phyloP scores from a whole-genome alignment of 2,797 vertebrate species.

The Falco concolor region DNA sequence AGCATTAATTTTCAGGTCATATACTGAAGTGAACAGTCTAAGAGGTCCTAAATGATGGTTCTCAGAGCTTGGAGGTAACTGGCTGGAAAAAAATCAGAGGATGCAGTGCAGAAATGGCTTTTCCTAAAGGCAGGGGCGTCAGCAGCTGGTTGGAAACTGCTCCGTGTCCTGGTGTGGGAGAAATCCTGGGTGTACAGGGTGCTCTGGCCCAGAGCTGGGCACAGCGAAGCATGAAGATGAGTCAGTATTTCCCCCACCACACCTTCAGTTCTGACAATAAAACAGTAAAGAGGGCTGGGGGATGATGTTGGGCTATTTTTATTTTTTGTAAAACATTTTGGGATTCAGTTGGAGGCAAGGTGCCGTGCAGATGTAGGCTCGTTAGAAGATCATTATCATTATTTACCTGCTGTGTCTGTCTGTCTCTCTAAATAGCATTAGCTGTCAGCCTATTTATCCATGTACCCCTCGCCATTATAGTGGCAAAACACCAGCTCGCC shows the following conservation, averaged over 20 bases:
- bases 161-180: accelerated
- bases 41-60: neutral
- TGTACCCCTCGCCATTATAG: neutral
- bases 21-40: neutral
- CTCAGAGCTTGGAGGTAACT: neutral
- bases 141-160: neutral
- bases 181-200: neutral
- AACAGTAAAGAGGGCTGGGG: neutral
- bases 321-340: neutral
- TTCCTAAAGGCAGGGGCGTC: neutral
- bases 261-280: neutral
- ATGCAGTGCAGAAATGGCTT: neutral
- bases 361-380: conserved; percentile 43
- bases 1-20: neutral
- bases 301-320: neutral
- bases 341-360: conserved; percentile 9
- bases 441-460: conserved; percentile 13
- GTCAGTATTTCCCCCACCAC: too few relatives aligned
- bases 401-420: conserved; percentile 59
- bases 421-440: conserved; percentile 31
- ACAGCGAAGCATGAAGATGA: neutral
- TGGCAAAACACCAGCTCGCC: neutral
- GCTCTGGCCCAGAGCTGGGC: neutral
- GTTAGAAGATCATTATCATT: conserved; percentile 59
- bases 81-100: neutral